Conservation (phyloP, 2,888 invertebrate species). For the Dastarcus helophoroides region DNA sequence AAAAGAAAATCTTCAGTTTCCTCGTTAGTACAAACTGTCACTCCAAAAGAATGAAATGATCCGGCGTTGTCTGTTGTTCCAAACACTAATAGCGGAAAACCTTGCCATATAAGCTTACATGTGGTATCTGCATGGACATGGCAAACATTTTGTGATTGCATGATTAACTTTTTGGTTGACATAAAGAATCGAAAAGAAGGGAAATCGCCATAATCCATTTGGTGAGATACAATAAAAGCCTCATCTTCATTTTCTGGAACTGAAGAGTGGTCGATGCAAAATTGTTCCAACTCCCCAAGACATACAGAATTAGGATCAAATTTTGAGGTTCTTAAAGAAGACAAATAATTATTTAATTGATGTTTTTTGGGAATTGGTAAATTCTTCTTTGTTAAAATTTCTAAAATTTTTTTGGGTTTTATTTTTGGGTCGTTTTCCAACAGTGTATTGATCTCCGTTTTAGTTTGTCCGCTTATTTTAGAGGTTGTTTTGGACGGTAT, state of each 20-base stretch:
- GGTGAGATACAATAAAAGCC: constrained; percentile 5
- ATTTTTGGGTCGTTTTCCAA: constrained; percentile 11
- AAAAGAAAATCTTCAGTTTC: constrained; percentile 15
- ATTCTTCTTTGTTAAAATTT: constrained; percentile 4
- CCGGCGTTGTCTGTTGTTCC: constrained; percentile 18
- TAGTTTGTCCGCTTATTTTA: constrained; percentile 9
- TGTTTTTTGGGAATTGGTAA: constrained; percentile 3
- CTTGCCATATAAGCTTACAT: constrained; percentile 20
- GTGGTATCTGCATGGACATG: constrained; percentile 18
- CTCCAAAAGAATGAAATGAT: constrained; percentile 13
- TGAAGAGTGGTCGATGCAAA: constrained; percentile 5
- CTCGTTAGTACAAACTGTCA: constrained; percentile 13
- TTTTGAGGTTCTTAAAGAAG: constrained; percentile 3
- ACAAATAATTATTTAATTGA: constrained; percentile 3
- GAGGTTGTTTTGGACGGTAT: constrained; percentile 7
- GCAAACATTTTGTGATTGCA: constrained; percentile 4
- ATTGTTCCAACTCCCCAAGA: constrained; percentile 4
- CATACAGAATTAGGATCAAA: constrained; percentile 3
- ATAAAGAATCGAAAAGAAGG: constrained; percentile 9
- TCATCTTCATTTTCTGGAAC: constrained; percentile 5
- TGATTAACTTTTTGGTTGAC: constrained; percentile 9
- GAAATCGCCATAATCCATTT: constrained; percentile 3
- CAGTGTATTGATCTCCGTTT: constrained; percentile 11
- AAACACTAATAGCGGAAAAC: constrained; percentile 18
- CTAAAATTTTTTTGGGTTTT: constrained; percentile 6